Percentiles rank a stretch among this genome's conserved stretches.
Evolutionary conservation across 2,888 invertebrate species (phyloP).

Genomic region (Venusia cambrica): DNA sequence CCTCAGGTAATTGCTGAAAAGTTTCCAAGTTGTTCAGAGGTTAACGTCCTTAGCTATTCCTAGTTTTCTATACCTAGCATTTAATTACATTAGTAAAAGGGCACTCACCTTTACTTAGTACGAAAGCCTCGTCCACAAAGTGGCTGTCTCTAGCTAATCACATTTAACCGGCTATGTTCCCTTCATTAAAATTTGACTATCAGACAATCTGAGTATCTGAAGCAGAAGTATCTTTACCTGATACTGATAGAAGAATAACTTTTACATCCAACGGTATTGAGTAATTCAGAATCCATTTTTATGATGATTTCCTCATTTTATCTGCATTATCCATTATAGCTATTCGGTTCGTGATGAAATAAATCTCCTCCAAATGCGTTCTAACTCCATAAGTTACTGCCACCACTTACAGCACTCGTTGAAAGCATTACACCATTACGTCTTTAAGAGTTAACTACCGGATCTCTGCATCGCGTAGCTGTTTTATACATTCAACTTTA

Average conservation of each 20-base stretch:
- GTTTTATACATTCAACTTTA: constrained; percentile 37
- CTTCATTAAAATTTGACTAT: constrained; percentile 33
- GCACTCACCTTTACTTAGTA: constrained; percentile 27
- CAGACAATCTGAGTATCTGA: too few relatives aligned
- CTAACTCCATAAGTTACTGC: constrained; percentile 26
- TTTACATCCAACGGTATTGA: too few relatives aligned
- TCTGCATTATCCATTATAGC: constrained; percentile 20
- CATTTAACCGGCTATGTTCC: constrained; percentile 41
- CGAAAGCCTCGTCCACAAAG: constrained; percentile 38
- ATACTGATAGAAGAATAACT: too few relatives aligned
- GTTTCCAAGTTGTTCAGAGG: constrained; percentile 13
- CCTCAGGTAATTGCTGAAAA: too few relatives aligned
- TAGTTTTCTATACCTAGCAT: constrained; percentile 13
- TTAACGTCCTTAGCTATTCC: constrained; percentile 10
- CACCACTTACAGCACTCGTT: constrained; percentile 33
- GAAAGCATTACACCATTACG: constrained; percentile 39
- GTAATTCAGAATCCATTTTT: too few relatives aligned
- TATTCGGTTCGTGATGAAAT: constrained; percentile 23
- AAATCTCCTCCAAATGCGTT: constrained; percentile 26
- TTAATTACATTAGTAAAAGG: constrained; percentile 5
- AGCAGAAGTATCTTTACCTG: too few relatives aligned
- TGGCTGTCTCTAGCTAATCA: constrained; percentile 41
- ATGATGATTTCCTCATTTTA: constrained; percentile 13
- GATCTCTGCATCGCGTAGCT: constrained; percentile 43
- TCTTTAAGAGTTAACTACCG: constrained; percentile 43